These are phyloP conservation scores for Andrena flavipes DNA, from an alignment of 2,888 invertebrate species.

Conservation along the genomic window DNA sequence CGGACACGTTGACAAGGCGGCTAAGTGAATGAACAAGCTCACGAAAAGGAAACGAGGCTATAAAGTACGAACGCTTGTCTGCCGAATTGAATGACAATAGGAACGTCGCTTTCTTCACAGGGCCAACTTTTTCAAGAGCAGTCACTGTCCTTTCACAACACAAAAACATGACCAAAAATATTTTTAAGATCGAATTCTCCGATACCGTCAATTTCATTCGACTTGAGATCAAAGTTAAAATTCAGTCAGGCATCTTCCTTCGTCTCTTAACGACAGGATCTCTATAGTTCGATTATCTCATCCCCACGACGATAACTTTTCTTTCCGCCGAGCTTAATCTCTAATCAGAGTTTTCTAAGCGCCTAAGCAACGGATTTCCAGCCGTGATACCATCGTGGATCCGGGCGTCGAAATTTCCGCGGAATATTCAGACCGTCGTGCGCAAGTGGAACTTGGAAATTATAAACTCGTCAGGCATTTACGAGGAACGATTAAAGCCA, in stretches of 20 bases:
- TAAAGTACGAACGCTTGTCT: constrained; percentile 58
- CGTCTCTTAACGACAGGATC: neutral
- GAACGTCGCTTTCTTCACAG: constrained; percentile 24
- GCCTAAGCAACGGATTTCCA: constrained; percentile 40
- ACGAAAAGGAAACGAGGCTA: constrained; percentile 48
- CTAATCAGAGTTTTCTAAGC: constrained; percentile 50
- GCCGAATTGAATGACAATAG: constrained; percentile 40
- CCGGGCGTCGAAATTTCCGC: constrained; percentile 64
- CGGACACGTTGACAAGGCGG: constrained; percentile 49
- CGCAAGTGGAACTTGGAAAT: constrained; percentile 74
- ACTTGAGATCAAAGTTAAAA: no score
- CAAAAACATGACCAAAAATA: neutral
- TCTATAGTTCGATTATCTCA: neutral
- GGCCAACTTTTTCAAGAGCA: neutral
- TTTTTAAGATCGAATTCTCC: no score
- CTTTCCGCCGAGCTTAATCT: constrained; percentile 38
- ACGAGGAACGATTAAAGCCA: constrained; percentile 77
- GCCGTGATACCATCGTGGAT: constrained; percentile 37
- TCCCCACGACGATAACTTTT: constrained; percentile 18
- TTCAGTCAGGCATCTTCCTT: no score
- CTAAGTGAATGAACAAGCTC: constrained; percentile 47
- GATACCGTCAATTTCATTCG: no score
- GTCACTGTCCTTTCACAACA: neutral
- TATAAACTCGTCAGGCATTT: constrained; percentile 80
- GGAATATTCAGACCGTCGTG: constrained; percentile 63